Evolutionary conservation across 2,888 invertebrate genomes (phyloP).

Genomic region (Eupithecia dodoneata): DNA sequence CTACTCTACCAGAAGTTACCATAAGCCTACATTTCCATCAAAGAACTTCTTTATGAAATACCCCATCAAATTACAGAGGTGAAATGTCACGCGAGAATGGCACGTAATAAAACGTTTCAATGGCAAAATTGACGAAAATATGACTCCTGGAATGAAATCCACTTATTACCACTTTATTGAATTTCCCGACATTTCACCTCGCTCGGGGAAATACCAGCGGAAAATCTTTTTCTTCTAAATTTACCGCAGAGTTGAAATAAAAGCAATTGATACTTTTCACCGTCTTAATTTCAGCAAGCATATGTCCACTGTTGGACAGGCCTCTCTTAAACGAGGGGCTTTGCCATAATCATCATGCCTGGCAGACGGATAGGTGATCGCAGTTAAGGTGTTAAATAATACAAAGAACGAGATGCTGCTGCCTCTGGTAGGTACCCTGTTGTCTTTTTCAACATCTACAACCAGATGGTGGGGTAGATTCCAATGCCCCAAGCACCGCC

Average conservation of each 20-base stretch:
- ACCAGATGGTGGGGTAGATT: not conserved
- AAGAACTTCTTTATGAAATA: slow-evolving; percentile 22
- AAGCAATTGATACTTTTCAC: not conserved
- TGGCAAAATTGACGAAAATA: slow-evolving; percentile 64
- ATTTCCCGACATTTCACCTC: slow-evolving; percentile 70
- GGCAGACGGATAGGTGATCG: not conserved
- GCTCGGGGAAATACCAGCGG: slow-evolving; percentile 52
- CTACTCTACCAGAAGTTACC: slow-evolving; percentile 1
- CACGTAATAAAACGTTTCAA: slow-evolving; percentile 61
- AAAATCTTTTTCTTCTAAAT: slow-evolving; percentile 58
- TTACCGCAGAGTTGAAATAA: slow-evolving; percentile 11
- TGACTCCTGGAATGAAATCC: slow-evolving; percentile 64
- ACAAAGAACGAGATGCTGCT: too few species aligned
- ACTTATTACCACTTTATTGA: slow-evolving; percentile 77
- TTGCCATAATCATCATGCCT: too few species aligned
- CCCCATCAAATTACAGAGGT: slow-evolving; percentile 28
- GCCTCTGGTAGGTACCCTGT: not conserved
- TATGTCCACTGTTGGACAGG: not conserved
- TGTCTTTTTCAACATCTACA: too few species aligned
- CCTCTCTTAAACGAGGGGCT: too few species aligned
- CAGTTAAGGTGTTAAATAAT: not conserved
- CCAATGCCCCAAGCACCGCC: not conserved
- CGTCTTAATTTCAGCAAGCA: not conserved
- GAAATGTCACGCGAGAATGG: slow-evolving; percentile 42
- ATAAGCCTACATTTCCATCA: slow-evolving; percentile 1